These are phyloP conservation scores for Ptilorrhoa leucosticta DNA, from an alignment of 2,113 vertebrate genomes.

Conservation along the genomic window DNA sequence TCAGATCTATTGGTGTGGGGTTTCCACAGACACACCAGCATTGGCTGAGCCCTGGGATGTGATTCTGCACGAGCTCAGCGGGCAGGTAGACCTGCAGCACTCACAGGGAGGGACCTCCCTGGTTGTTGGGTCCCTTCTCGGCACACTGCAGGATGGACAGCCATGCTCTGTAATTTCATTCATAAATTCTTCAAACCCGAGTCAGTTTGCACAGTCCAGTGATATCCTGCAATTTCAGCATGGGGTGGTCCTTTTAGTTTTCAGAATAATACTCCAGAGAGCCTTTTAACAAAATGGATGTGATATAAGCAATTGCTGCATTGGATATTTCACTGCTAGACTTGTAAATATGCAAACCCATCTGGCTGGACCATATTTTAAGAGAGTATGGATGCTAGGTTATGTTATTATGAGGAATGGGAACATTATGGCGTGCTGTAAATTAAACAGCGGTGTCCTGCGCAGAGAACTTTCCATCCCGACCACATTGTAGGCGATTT, in stretches of 20 bases:
- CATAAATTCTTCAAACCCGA: background rate
- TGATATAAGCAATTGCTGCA: background rate
- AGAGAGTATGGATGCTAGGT: background rate
- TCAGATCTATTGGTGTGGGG: background rate
- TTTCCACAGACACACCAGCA: background rate
- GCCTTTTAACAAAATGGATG: background rate
- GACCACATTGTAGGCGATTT: fast-evolving
- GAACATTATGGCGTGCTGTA: background rate
- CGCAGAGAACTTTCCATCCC: background rate
- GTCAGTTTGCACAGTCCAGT: background rate
- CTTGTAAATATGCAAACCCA: conserved; percentile 28
- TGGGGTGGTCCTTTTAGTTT: background rate
- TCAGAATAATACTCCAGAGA: background rate
- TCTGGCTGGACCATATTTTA: conserved; percentile 8
- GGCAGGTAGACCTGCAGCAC: background rate
- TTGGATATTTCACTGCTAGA: conserved; percentile 13
- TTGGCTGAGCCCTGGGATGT: background rate
- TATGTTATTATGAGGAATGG: background rate
- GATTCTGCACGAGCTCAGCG: background rate
- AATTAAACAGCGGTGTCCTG: background rate
- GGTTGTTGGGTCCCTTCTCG: background rate
- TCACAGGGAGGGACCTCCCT: background rate
- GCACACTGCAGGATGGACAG: background rate
- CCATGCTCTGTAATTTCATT: background rate
- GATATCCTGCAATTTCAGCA: background rate